phyloP scores from a whole-genome alignment of 1,140 invertebrate genomes.

The Drosophila orosa region DNA sequence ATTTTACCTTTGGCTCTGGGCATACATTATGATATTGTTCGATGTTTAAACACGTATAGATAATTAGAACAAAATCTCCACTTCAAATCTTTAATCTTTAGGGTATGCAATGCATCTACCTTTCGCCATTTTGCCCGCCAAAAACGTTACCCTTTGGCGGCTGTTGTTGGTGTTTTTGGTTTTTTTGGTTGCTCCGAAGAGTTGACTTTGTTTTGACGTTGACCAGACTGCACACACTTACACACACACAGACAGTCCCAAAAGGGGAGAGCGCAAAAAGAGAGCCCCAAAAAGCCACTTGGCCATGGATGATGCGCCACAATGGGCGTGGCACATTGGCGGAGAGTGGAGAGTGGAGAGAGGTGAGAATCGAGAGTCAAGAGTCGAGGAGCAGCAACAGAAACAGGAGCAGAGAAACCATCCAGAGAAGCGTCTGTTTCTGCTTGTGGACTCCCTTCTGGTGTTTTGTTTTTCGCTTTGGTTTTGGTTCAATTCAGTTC shows the following conservation, averaged over 20 bases:
- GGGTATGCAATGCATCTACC: background rate
- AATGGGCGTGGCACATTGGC: conserved; percentile 62
- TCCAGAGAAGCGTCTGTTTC: conserved; percentile 16
- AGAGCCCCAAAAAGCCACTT: conserved; percentile 35
- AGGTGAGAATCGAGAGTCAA: conserved; percentile 24
- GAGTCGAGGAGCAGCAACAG: conserved; percentile 47
- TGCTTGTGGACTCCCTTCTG: conserved; percentile 2
- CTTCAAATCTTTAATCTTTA: background rate
- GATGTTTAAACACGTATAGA: background rate
- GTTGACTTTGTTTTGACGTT: conserved; percentile 66
- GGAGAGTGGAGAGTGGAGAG: conserved; percentile 14
- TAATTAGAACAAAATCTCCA: background rate
- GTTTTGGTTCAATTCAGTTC: conserved; percentile 39
- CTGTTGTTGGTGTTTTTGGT: conserved; percentile 1
- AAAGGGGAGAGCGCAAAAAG: conserved; percentile 27
- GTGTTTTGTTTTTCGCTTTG: conserved; percentile 12
- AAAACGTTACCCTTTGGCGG: conserved; percentile 15
- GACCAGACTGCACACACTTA: conserved; percentile 24
- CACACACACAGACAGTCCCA: background rate
- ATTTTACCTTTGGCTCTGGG: background rate
- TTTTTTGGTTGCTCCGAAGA: conserved; percentile 20
- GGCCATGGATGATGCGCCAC: conserved; percentile 43
- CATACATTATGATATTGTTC: too few species aligned
- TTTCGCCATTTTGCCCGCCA: conserved; percentile 9
- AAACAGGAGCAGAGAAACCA: conserved; percentile 65